phyloP scores from a whole-genome alignment of 1,140 invertebrate species.

The Pomacea maculata region DNA sequence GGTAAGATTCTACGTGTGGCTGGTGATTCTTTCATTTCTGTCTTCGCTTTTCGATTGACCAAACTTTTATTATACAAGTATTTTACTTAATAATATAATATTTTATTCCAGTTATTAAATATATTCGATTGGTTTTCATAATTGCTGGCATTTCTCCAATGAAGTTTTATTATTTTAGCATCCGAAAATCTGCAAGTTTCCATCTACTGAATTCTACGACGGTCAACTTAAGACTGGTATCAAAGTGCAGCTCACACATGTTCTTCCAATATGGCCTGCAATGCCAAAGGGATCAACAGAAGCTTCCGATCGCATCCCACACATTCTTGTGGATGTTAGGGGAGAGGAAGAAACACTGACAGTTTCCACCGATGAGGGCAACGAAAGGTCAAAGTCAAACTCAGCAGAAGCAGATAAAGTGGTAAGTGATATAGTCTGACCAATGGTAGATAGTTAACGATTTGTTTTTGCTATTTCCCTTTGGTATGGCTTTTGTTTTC shows the following conservation, averaged over 20 bases:
- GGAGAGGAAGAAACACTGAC: constrained; percentile 48
- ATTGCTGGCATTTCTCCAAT: background rate
- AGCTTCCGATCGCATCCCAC: background rate
- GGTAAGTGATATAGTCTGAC: constrained; percentile 28
- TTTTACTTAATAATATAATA: background rate
- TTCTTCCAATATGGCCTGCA: constrained; percentile 27
- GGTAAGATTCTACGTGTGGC: constrained; percentile 39
- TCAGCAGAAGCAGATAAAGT: constrained; percentile 38
- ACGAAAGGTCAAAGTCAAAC: constrained; percentile 48
- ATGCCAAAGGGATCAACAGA: background rate
- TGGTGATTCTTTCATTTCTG: background rate
- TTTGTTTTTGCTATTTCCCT: too few species aligned
- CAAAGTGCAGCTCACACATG: background rate
- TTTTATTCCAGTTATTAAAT: background rate
- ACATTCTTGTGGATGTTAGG: constrained; percentile 50
- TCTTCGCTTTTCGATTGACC: background rate
- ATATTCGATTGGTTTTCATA: background rate
- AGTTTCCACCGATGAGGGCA: constrained; percentile 47
- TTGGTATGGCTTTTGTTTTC: too few species aligned
- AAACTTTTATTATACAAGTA: too few species aligned
- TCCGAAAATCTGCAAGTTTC: constrained; percentile 51
- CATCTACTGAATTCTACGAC: constrained; percentile 52
- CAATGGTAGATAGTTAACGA: too few species aligned
- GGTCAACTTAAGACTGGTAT: constrained; percentile 35
- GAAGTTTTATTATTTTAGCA: constrained; percentile 43